phyloP scores from a whole-genome alignment of 2,113 vertebrate species.

The Phalacrocorax aristotelis region DNA sequence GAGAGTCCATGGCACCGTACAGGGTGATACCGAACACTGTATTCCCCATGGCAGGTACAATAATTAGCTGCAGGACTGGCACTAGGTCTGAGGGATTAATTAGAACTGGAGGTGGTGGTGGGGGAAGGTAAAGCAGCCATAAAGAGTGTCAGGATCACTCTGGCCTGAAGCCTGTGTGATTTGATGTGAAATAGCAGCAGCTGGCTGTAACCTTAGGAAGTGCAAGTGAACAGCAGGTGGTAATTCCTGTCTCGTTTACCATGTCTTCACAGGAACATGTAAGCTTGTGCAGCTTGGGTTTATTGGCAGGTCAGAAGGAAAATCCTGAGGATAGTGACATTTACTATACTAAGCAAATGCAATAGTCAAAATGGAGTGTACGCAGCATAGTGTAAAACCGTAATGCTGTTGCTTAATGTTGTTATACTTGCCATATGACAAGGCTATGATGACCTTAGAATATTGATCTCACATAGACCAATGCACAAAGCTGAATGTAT shows the following conservation, averaged over 20 bases:
- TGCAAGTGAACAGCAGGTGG: slow-evolving; percentile 65
- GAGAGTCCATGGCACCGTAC: neutral
- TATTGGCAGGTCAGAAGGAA: slow-evolving; percentile 61
- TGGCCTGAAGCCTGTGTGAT: slow-evolving; percentile 40
- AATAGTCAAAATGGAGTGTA: neutral
- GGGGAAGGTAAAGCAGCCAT: slow-evolving; percentile 8
- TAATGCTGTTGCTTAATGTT: neutral
- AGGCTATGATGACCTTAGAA: neutral
- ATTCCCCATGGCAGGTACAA: slow-evolving; percentile 40
- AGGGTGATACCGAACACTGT: slow-evolving; percentile 26
- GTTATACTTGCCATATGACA: neutral
- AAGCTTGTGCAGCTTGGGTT: slow-evolving; percentile 39
- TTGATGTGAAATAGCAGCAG: slow-evolving; percentile 63
- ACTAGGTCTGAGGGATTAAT: slow-evolving; percentile 38
- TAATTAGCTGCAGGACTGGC: slow-evolving; percentile 57
- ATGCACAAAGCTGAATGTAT: neutral
- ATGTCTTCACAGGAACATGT: slow-evolving; percentile 67
- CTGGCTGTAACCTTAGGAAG: slow-evolving; percentile 67
- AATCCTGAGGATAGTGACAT: slow-evolving; percentile 18
- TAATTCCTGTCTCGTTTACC: slow-evolving; percentile 67
- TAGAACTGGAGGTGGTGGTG: slow-evolving; percentile 45
- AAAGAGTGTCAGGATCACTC: slow-evolving; percentile 50
- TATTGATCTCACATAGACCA: neutral
- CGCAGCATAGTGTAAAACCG: neutral
- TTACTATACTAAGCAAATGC: slow-evolving; percentile 3